Conservation (phyloP, 2,797 vertebrate genomes). For the Helostoma temminkii region DNA sequence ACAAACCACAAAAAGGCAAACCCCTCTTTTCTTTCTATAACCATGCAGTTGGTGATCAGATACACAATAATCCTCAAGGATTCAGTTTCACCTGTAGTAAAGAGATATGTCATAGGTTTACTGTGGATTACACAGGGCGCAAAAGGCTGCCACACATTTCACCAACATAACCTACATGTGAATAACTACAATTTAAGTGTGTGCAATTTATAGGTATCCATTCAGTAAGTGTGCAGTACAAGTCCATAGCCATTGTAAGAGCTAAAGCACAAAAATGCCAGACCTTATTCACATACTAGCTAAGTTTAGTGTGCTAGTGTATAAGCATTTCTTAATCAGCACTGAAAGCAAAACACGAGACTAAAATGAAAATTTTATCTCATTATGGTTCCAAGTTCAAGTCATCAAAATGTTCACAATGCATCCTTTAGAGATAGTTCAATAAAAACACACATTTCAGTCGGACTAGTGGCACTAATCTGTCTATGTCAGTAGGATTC, state of each 20-base stretch:
- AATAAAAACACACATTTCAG: background rate
- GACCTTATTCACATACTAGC: too few relatives aligned
- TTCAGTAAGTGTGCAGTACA: too few relatives aligned
- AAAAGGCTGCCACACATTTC: conserved; percentile 10
- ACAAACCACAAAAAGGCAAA: conserved; percentile 14
- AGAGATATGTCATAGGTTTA: conserved; percentile 20
- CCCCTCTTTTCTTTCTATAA: conserved; percentile 44
- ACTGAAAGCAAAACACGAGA: too few relatives aligned
- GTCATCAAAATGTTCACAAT: background rate
- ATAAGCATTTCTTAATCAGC: too few relatives aligned
- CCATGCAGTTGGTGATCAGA: conserved; percentile 53
- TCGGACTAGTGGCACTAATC: background rate
- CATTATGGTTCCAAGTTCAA: background rate
- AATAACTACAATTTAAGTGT: too few relatives aligned
- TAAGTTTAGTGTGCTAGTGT: too few relatives aligned
- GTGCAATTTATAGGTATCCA: too few relatives aligned
- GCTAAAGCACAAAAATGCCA: too few relatives aligned
- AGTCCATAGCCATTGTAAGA: too few relatives aligned
- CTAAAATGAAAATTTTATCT: background rate
- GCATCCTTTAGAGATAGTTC: background rate
- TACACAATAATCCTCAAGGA: conserved; percentile 58
- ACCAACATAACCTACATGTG: background rate
- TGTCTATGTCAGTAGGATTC: background rate
- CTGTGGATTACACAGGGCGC: conserved; percentile 11
- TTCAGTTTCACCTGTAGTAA: conserved; percentile 47